A percentile compares a stretch with the other conserved stretches of the same genome.
These are phyloP conservation scores for Anaspis maculata DNA, from an alignment of 2,888 invertebrate genomes.

Conservation along the genomic window DNA sequence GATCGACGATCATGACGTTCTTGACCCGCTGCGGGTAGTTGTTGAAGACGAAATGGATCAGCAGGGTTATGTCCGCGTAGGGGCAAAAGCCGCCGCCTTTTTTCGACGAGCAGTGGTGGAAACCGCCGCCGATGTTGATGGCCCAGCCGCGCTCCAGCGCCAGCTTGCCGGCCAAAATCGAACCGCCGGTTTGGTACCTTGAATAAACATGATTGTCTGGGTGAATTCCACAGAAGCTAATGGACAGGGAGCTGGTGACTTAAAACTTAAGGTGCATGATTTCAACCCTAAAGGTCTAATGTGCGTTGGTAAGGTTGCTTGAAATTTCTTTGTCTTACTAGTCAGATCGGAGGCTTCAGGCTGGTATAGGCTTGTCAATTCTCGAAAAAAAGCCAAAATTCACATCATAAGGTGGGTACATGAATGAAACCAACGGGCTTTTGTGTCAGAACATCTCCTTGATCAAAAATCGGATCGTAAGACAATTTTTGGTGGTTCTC, in stretches of 20 bases:
- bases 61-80: constrained; percentile 80
- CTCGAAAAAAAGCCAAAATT: no score
- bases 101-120: constrained; percentile 76
- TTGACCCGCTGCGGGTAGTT: constrained; percentile 44
- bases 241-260: no score
- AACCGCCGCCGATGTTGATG: constrained; percentile 86
- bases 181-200: constrained; percentile 73
- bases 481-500: no score
- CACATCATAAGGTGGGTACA: no score
- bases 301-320: no score
- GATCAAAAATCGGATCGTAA: no score
- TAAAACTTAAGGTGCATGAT: no score
- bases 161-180: constrained; percentile 72
- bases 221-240: neutral
- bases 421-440: no score
- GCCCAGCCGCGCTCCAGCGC: constrained; percentile 80
- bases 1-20: constrained; percentile 78
- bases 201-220: constrained; percentile 15
- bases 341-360: no score
- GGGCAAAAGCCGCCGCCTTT: constrained; percentile 83
- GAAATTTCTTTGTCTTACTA: neutral
- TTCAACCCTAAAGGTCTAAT: no score
- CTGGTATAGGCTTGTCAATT: no score
- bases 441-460: no score
- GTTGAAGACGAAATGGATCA: constrained; percentile 59